A percentile compares a stretch with the other conserved stretches of the same genome.
These are phyloP conservation scores for Hirundichthys speculiger DNA, from an alignment of 2,113 vertebrate species.

Conservation along the genomic window DNA sequence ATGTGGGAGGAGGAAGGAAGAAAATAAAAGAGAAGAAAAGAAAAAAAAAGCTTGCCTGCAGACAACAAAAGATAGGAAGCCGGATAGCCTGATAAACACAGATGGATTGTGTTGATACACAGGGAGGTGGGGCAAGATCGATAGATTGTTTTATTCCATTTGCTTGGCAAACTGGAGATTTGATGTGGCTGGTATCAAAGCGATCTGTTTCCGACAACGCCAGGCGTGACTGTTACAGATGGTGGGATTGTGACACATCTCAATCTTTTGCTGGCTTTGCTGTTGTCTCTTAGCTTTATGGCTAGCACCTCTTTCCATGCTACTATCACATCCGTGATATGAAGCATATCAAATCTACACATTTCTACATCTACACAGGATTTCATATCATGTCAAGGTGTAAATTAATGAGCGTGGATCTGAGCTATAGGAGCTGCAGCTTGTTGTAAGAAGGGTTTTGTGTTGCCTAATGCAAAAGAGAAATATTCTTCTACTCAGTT, in stretches of 20 bases:
- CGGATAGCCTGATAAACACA: slow-evolving; percentile 82
- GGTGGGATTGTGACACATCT: slow-evolving; percentile 68
- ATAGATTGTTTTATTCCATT: slow-evolving; percentile 81
- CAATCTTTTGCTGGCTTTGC: slow-evolving; percentile 62
- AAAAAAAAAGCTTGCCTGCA: slow-evolving; percentile 63
- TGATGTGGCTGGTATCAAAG: slow-evolving; percentile 72
- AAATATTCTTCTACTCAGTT: slow-evolving; percentile 39
- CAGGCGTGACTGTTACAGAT: slow-evolving; percentile 71
- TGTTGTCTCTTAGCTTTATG: slow-evolving; percentile 26
- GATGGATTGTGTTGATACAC: slow-evolving; percentile 82
- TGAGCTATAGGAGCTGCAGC: not conserved
- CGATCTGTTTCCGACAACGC: slow-evolving; percentile 66
- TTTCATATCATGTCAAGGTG: not conserved
- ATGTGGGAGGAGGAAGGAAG: slow-evolving; percentile 76
- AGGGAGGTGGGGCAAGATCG: slow-evolving; percentile 71
- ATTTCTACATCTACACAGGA: not conserved
- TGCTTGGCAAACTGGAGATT: slow-evolving; percentile 77
- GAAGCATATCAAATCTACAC: not conserved
- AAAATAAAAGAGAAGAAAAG: slow-evolving; percentile 60
- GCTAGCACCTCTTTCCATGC: slow-evolving; percentile 21
- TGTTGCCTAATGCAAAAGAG: slow-evolving; percentile 38
- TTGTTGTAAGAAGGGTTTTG: slow-evolving; percentile 1
- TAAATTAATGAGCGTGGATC: slow-evolving; percentile 21
- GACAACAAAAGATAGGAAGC: slow-evolving; percentile 76
- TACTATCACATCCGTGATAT: slow-evolving; percentile 12